Evolutionary conservation across 2,888 invertebrate species (phyloP).

Genomic region (Sphecodes monilicornis): DNA sequence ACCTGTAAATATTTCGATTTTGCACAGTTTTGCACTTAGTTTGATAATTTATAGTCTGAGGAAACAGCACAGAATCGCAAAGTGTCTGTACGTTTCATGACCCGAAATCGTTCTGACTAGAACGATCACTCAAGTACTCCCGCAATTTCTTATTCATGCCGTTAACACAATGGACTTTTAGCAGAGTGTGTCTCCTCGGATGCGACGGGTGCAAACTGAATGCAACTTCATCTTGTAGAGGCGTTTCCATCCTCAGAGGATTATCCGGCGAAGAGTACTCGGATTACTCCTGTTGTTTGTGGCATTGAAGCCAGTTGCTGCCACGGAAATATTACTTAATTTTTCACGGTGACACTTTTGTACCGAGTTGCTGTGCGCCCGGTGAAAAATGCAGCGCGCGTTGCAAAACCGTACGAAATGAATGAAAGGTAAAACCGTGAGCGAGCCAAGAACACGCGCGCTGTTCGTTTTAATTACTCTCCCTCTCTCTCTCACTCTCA

Average conservation of each 20-base stretch:
- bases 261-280: conserved; percentile 1
- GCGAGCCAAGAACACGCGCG: background rate
- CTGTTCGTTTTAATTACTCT: background rate
- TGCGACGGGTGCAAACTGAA: background rate
- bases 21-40: too few relatives aligned
- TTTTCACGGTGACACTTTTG: conserved; percentile 26
- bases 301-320: background rate
- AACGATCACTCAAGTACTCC: background rate
- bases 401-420: background rate
- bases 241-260: background rate
- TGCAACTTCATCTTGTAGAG: background rate
- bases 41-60: too few relatives aligned
- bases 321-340: conserved; percentile 30
- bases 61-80: too few relatives aligned
- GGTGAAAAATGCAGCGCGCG: conserved; percentile 8
- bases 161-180: background rate
- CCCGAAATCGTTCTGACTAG: background rate
- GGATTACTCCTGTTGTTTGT: background rate
- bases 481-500: background rate
- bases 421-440: background rate
- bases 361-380: conserved; percentile 6
- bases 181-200: background rate
- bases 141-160: background rate
- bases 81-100: too few relatives aligned
- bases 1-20: too few relatives aligned